Conservation (phyloP, 2,888 invertebrate genomes). For the Polia nebulosa region DNA sequence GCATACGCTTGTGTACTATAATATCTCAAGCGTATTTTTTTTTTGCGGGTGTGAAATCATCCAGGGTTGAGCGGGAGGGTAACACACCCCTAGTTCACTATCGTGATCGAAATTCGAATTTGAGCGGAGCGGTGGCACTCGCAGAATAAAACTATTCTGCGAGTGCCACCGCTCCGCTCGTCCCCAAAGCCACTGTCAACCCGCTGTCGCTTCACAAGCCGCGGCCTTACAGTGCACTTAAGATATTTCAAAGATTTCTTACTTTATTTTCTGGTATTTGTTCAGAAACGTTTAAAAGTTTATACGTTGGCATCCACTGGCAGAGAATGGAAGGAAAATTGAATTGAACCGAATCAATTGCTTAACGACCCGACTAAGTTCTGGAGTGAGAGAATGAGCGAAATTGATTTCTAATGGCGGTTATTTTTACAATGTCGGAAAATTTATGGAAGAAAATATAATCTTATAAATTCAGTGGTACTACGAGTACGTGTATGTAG, state of each 20-base stretch:
- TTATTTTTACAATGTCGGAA: conserved; percentile 11
- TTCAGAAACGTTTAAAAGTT: conserved; percentile 38
- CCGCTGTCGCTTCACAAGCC: background rate
- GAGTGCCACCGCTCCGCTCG: background rate
- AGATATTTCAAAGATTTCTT: conserved; percentile 31
- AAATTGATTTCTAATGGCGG: conserved; percentile 45
- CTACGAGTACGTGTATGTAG: too few species aligned
- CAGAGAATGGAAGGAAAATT: conserved; percentile 19
- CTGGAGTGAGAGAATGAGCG: conserved; percentile 37
- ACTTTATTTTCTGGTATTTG: conserved; percentile 36
- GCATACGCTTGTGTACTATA: too few species aligned
- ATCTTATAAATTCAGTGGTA: background rate
- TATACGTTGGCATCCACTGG: conserved; percentile 2
- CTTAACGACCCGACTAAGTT: conserved; percentile 29
- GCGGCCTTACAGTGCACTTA: conserved; percentile 28
- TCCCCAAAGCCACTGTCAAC: conserved; percentile 4
- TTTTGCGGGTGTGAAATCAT: too few species aligned
- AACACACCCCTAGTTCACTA: too few species aligned
- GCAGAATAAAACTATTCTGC: too few species aligned
- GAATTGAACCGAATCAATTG: conserved; percentile 35
- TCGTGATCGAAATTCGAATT: too few species aligned
- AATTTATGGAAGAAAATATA: background rate
- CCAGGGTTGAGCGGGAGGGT: too few species aligned
- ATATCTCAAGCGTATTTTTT: too few species aligned
- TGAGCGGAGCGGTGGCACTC: background rate